Evolutionary conservation across 2,888 invertebrate species (phyloP).

Genomic region (Tolmerus cingulatus): DNA sequence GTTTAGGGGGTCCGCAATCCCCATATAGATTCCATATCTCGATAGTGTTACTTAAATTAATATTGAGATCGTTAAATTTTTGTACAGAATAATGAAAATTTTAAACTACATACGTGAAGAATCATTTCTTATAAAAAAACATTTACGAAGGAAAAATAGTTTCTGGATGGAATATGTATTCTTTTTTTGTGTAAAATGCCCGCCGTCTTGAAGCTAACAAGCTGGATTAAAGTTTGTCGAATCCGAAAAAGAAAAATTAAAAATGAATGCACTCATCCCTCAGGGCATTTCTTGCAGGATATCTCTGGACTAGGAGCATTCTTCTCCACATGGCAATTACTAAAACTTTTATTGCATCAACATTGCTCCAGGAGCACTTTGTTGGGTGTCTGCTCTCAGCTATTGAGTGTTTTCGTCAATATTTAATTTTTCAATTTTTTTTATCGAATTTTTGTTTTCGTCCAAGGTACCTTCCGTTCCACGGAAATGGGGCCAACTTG

Average conservation of each 20-base stretch:
- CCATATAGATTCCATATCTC: no score
- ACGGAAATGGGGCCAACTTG: neutral
- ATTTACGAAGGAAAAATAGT: no score
- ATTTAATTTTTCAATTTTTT: conserved; percentile 25
- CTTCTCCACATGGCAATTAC: neutral
- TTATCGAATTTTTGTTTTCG: neutral
- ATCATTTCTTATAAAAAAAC: no score
- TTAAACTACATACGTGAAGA: no score
- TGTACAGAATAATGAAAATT: no score
- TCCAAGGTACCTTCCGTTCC: neutral
- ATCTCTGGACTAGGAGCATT: neutral
- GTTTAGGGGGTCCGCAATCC: no score
- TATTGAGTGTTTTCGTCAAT: neutral
- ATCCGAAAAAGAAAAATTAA: neutral
- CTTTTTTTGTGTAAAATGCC: no score
- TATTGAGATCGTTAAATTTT: no score
- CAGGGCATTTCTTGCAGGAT: neutral
- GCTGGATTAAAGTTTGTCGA: neutral
- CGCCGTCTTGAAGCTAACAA: no score
- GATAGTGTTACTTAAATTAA: no score
- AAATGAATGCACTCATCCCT: neutral
- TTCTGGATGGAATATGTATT: no score
- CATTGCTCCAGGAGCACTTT: neutral
- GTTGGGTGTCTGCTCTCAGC: neutral
- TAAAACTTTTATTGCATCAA: neutral